Percentiles rank a stretch among this genome's conserved stretches.
phyloP scores from a whole-genome alignment of 2,113 vertebrate species.

The Oreochromis spilurus region DNA sequence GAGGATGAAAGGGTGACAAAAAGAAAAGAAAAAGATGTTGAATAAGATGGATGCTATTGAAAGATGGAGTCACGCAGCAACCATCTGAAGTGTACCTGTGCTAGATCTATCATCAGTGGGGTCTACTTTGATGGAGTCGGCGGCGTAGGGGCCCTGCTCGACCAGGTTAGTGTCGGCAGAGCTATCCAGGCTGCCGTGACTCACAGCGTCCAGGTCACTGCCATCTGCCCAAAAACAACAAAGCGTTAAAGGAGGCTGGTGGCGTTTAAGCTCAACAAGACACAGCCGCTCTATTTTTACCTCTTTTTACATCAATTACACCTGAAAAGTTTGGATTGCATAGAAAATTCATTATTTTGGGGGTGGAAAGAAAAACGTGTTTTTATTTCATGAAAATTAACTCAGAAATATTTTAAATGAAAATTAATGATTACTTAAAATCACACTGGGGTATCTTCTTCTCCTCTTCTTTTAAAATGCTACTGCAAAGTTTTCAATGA shows the following conservation, averaged over 20 bases:
- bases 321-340: not conserved
- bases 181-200: conserved; percentile 84
- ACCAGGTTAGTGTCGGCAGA: conserved; percentile 71
- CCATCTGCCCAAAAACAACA: conserved; percentile 77
- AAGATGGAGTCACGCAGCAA: not conserved
- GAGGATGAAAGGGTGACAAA: conserved; percentile 14
- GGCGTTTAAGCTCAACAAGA: not conserved
- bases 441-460: not conserved
- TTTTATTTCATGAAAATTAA: not conserved
- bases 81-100: conserved; percentile 72
- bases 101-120: conserved; percentile 81
- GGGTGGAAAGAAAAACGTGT: not conserved
- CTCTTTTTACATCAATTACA: not conserved
- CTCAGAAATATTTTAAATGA: not conserved
- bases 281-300: not conserved
- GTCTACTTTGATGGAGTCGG: conserved; percentile 75
- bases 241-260: not conserved
- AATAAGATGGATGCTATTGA: conserved; percentile 31
- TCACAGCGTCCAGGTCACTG: conserved; percentile 83
- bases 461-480: no score
- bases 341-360: not conserved
- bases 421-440: not conserved
- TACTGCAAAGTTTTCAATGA: no score
- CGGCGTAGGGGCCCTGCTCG: conserved; percentile 73
- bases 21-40: conserved; percentile 20